These are phyloP conservation scores for Nematopogon swammerdamellus DNA, from an alignment of 2,888 invertebrate genomes.

Conservation along the genomic window DNA sequence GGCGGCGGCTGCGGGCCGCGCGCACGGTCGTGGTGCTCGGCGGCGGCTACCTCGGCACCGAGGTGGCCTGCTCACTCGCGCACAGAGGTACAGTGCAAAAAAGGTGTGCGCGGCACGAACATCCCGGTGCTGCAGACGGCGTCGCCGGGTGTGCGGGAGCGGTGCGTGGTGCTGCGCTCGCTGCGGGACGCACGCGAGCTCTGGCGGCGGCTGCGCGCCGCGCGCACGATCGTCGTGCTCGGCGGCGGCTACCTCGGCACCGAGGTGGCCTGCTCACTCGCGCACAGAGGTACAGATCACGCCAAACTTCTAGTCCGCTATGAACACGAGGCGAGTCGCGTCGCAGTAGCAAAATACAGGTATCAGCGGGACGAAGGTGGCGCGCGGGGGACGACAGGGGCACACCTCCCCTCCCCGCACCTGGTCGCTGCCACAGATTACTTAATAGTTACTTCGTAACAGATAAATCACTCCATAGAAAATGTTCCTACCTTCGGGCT, in stretches of 20 bases:
- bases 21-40: constrained; percentile 70
- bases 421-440: no score
- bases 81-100: background rate
- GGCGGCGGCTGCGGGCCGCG: constrained; percentile 43
- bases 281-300: background rate
- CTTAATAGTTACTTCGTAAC: no score
- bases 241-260: constrained; percentile 89
- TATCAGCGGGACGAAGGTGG: no score
- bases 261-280: constrained; percentile 79
- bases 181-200: constrained; percentile 72
- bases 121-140: constrained; percentile 60
- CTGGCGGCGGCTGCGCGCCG: constrained; percentile 47
- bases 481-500: no score
- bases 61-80: constrained; percentile 75
- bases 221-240: constrained; percentile 61
- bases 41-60: constrained; percentile 85
- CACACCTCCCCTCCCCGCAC: no score
- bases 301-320: no score
- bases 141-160: constrained; percentile 46
- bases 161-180: constrained; percentile 65
- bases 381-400: no score
- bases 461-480: no score
- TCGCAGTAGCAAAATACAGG: no score
- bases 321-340: no score
- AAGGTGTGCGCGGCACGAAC: background rate